A percentile compares a stretch with the other conserved stretches of the same genome.
Evolutionary conservation across 1,140 invertebrate genomes (phyloP).

Genomic region (Drosophila lowei): DNA sequence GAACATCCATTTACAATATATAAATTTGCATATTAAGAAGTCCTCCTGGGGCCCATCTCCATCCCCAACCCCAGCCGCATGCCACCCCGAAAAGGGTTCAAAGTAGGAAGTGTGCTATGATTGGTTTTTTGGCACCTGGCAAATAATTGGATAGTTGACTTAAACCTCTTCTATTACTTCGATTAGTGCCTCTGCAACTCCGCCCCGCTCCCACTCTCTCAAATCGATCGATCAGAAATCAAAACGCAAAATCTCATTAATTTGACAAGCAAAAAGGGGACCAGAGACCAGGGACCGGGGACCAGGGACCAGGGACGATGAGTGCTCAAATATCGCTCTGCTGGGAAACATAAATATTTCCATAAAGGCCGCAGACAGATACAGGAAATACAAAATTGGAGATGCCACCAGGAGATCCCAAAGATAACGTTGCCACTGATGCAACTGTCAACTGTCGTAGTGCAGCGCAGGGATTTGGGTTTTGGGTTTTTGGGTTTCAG

Average conservation of each 20-base stretch:
- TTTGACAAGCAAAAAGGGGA: slow-evolving; percentile 54
- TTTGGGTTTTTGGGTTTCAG: too few relatives aligned
- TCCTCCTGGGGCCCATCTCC: too few relatives aligned
- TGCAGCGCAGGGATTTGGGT: too few relatives aligned
- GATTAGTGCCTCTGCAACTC: slow-evolving; percentile 1
- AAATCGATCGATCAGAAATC: slow-evolving; percentile 74
- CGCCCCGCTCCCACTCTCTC: slow-evolving; percentile 21
- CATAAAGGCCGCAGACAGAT: slow-evolving; percentile 39
- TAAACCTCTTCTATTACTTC: slow-evolving; percentile 14
- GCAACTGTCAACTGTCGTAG: slow-evolving; percentile 59
- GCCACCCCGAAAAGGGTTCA: too few relatives aligned
- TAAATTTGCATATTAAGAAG: slow-evolving; percentile 70
- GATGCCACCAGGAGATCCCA: slow-evolving; percentile 39
- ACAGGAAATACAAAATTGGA: slow-evolving; percentile 19
- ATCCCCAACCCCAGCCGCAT: too few relatives aligned
- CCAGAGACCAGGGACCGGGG: background rate
- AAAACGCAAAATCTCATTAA: slow-evolving; percentile 76
- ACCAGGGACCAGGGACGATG: background rate
- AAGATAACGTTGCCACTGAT: slow-evolving; percentile 58
- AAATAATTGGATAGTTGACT: slow-evolving; percentile 37
- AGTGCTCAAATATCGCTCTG: slow-evolving; percentile 38
- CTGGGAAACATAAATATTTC: slow-evolving; percentile 77
- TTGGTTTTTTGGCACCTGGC: slow-evolving; percentile 25
- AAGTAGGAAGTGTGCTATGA: background rate
- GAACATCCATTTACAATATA: slow-evolving; percentile 50